These are phyloP conservation scores for Empidonax alnorum DNA, from an alignment of 2,113 vertebrate species.

Conservation along the genomic window DNA sequence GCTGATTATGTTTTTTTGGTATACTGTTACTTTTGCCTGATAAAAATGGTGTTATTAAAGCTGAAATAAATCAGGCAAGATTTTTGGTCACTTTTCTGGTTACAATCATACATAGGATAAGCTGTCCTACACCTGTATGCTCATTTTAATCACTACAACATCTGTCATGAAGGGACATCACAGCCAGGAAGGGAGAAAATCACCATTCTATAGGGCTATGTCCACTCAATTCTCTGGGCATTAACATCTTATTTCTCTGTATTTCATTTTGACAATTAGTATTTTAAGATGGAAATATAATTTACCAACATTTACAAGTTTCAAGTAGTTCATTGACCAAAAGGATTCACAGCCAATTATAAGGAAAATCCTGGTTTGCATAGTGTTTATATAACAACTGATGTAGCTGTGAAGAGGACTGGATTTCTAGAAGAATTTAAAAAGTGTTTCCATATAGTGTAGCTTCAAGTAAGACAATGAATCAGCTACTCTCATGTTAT, in stretches of 20 bases:
- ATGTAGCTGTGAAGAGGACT: neutral
- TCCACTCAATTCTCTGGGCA: neutral
- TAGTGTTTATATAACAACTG: neutral
- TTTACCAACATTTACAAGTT: neutral
- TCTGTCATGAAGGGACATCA: neutral
- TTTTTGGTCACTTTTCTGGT: neutral
- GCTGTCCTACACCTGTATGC: neutral
- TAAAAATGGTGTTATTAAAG: neutral
- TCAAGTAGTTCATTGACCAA: neutral
- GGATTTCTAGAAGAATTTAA: neutral
- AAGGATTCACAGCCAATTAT: neutral
- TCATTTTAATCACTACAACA: neutral
- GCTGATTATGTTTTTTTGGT: rapidly evolving
- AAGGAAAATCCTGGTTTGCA: neutral
- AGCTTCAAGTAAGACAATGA: neutral
- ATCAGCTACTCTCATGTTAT: neutral
- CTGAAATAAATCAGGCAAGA: neutral
- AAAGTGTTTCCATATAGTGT: neutral
- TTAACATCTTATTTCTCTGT: neutral
- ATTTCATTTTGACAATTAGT: neutral
- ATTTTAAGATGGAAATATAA: neutral
- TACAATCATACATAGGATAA: neutral
- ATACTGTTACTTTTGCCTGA: neutral
- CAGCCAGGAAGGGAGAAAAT: neutral
- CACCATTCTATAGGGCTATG: rapidly evolving